These are phyloP conservation scores for Cerceris rybyensis DNA, from an alignment of 2,888 invertebrate species.

Conservation along the genomic window DNA sequence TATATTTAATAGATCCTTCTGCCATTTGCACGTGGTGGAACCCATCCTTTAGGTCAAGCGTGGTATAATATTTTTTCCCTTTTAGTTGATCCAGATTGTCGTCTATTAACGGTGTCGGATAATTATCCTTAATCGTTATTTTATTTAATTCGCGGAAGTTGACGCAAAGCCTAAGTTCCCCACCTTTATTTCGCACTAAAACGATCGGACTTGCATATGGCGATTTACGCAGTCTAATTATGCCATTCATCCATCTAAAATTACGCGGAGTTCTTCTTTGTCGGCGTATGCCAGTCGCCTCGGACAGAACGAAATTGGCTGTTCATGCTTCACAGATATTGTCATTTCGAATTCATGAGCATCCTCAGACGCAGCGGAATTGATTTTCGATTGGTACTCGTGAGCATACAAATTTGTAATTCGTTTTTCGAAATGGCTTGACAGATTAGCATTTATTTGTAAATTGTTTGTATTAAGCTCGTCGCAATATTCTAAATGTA, in stretches of 20 bases:
- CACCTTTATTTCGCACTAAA: conserved; percentile 4
- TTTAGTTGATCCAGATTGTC: conserved; percentile 30
- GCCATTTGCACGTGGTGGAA: too few species aligned
- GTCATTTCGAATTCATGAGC: conserved; percentile 12
- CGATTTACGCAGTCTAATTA: conserved; percentile 19
- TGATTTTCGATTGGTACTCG: not conserved
- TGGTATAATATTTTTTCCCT: conserved; percentile 9
- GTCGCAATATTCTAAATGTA: conserved; percentile 3
- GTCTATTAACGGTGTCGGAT: conserved; percentile 20
- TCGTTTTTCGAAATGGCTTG: not conserved
- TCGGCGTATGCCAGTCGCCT: conserved; percentile 21
- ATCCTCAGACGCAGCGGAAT: not conserved
- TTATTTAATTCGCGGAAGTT: conserved; percentile 23
- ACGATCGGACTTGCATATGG: conserved; percentile 32
- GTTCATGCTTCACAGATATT: conserved; percentile 14
- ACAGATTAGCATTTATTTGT: not conserved
- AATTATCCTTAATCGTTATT: conserved; percentile 27
- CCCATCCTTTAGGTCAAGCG: not conserved
- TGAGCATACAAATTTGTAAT: not conserved
- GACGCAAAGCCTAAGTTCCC: conserved; percentile 2
- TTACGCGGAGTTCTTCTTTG: conserved; percentile 19
- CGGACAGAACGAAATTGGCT: conserved; percentile 19
- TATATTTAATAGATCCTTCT: too few species aligned
- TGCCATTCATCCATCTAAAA: conserved; percentile 16
- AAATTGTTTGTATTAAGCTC: not conserved